Evolutionary conservation across 2,113 vertebrate genomes (phyloP).

Genomic region (Melierax canorus): DNA sequence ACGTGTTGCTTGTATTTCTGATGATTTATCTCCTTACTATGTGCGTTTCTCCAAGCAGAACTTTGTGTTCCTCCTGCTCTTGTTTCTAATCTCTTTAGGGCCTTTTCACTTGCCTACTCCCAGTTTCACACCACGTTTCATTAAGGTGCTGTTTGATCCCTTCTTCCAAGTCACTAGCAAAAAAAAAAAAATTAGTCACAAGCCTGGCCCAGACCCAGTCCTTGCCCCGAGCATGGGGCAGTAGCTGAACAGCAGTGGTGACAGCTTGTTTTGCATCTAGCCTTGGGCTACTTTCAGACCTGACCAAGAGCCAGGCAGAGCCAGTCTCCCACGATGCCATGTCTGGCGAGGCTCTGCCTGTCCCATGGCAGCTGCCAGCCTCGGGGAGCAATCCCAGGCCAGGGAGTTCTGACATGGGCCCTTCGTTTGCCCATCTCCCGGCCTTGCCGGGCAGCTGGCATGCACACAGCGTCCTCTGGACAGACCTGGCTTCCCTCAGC

Average conservation of each 20-base stretch:
- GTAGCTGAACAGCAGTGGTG: background rate
- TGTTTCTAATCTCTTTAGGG: background rate
- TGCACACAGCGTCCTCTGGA: rapidly evolving
- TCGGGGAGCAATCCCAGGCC: background rate
- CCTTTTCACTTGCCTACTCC: background rate
- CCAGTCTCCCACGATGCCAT: rapidly evolving
- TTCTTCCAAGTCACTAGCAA: background rate
- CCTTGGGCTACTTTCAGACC: background rate
- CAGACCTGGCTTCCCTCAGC: background rate
- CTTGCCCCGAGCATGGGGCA: background rate
- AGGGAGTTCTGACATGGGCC: background rate
- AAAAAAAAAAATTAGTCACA: no score
- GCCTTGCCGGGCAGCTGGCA: rapidly evolving
- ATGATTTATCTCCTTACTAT: background rate
- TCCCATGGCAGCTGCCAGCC: background rate
- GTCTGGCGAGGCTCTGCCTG: background rate
- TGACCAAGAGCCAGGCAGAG: background rate
- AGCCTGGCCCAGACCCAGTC: background rate
- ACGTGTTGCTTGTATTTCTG: background rate
- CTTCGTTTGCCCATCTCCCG: background rate
- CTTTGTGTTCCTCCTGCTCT: background rate
- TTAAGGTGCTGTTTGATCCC: background rate
- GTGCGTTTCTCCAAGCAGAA: background rate
- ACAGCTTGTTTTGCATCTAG: background rate
- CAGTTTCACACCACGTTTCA: background rate